These are phyloP conservation scores for Brachypodius melanocephalos DNA, from an alignment of 2,113 vertebrate species.

Conservation along the genomic window DNA sequence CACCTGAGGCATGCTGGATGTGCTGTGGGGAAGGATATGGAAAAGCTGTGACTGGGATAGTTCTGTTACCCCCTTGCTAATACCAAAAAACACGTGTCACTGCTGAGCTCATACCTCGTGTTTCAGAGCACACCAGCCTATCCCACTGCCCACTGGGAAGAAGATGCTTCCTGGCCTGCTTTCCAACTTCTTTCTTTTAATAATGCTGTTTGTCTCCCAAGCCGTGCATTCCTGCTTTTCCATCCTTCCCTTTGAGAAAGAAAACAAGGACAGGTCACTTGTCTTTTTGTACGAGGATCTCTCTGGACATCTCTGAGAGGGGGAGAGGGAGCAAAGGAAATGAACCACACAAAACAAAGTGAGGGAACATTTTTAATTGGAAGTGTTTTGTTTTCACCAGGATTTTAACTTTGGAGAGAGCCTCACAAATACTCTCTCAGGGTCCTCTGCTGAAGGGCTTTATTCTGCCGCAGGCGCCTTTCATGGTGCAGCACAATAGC, in stretches of 20 bases:
- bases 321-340: slow-evolving; percentile 57
- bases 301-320: slow-evolving; percentile 30
- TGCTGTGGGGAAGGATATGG: neutral
- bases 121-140: neutral
- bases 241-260: slow-evolving; percentile 24
- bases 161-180: neutral
- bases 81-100: neutral
- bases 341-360: slow-evolving; percentile 52
- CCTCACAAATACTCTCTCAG: slow-evolving; percentile 53
- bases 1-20: neutral
- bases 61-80: neutral
- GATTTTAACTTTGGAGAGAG: slow-evolving; percentile 74
- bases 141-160: neutral
- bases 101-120: neutral
- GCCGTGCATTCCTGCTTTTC: neutral
- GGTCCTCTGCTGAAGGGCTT: slow-evolving; percentile 53
- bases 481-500: slow-evolving; percentile 74
- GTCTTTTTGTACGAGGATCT: slow-evolving; percentile 65
- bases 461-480: slow-evolving; percentile 65
- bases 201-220: neutral
- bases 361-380: slow-evolving; percentile 67
- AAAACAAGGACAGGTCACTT: slow-evolving; percentile 78
- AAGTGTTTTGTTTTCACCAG: slow-evolving; percentile 71
- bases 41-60: neutral
- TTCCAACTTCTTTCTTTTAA: neutral